phyloP scores from a whole-genome alignment of 2,113 vertebrate genomes.

The Caranx melampygus region DNA sequence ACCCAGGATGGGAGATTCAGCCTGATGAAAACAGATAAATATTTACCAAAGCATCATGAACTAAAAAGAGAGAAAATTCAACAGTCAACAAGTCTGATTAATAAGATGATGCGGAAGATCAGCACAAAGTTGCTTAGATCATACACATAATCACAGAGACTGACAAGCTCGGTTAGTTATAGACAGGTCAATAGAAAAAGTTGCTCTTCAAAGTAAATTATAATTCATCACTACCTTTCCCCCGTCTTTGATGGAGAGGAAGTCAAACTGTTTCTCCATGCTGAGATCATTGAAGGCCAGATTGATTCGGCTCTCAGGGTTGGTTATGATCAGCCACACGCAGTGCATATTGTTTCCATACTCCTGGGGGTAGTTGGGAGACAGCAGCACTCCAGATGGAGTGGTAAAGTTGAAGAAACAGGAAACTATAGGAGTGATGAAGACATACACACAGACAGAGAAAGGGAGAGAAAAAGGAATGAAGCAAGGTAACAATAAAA shows the following conservation, averaged over 20 bases:
- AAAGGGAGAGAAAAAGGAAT: constrained; percentile 1
- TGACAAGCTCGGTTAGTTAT: neutral
- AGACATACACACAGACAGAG: constrained; percentile 9
- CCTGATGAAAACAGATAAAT: constrained; percentile 65
- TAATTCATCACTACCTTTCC: constrained; percentile 80
- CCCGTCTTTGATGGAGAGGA: constrained; percentile 95
- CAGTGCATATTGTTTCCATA: constrained; percentile 98
- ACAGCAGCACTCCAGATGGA: constrained; percentile 93
- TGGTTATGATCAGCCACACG: constrained; percentile 97
- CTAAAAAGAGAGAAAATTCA: neutral
- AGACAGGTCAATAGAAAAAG: constrained; percentile 16
- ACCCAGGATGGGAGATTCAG: constrained; percentile 93
- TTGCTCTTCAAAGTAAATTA: constrained; percentile 16
- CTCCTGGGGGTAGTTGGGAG: constrained; percentile 97
- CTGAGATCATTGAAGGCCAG: constrained; percentile 99
- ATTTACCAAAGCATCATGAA: neutral
- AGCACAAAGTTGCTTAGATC: constrained; percentile 13
- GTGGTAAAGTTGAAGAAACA: constrained; percentile 99
- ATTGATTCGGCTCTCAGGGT: constrained; percentile 95
- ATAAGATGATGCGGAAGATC: constrained; percentile 9
- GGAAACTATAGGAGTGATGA: constrained; percentile 83
- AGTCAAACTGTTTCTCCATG: constrained; percentile 99
- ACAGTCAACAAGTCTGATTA: neutral
- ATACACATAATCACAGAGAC: constrained; percentile 18
- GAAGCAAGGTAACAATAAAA: constrained; percentile 36